These are phyloP conservation scores for Zaprionus kolodkinae DNA, from an alignment of 1,140 invertebrate genomes.

Conservation along the genomic window DNA sequence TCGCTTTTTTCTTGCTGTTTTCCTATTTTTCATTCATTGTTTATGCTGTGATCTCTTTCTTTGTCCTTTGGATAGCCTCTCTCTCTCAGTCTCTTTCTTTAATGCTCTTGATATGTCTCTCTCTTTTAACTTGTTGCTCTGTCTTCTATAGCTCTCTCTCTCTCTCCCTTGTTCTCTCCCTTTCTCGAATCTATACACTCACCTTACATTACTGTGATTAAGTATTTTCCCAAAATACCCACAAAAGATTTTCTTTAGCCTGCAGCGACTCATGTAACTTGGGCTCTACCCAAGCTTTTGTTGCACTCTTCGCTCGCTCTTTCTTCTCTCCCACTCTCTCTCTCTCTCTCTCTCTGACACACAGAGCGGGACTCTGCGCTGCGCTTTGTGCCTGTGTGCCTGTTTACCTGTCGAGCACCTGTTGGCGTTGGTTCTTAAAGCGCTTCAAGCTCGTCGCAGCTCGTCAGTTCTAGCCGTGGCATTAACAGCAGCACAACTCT, in stretches of 20 bases:
- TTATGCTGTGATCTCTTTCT: background rate
- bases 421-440: conserved; percentile 68
- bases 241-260: background rate
- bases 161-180: background rate
- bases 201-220: background rate
- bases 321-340: background rate
- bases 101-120: background rate
- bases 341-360: background rate
- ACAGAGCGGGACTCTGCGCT: background rate
- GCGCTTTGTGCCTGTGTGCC: conserved; percentile 30
- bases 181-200: background rate
- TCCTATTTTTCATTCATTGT: background rate
- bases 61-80: no score
- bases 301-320: background rate
- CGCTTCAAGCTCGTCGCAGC: conserved; percentile 46
- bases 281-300: background rate
- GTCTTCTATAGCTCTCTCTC: background rate
- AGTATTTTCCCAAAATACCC: background rate
- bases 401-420: conserved; percentile 33
- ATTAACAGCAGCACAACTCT: conserved; percentile 70
- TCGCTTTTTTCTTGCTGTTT: background rate
- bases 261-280: background rate
- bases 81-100: no score
- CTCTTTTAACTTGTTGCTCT: background rate
- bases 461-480: conserved; percentile 75